These are phyloP conservation scores for Heliconius hortense DNA, from an alignment of 2,888 invertebrate species.

Conservation along the genomic window DNA sequence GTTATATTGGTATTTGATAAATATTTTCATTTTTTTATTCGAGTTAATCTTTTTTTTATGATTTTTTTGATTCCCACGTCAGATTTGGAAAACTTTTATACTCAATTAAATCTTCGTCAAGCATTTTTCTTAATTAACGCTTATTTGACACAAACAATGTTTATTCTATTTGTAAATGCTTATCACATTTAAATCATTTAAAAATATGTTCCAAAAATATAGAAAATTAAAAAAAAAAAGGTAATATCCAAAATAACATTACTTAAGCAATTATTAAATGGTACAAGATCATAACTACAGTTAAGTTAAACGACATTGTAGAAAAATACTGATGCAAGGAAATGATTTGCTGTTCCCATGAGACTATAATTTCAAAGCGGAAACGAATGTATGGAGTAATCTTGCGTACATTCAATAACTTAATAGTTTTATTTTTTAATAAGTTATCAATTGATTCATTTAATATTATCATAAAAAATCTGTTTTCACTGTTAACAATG, in stretches of 20 bases:
- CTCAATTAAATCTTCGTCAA: too few relatives aligned
- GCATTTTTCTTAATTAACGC: not conserved
- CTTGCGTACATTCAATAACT: constrained; percentile 14
- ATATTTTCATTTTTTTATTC: not conserved
- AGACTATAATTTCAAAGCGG: constrained; percentile 21
- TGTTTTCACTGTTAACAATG: too few relatives aligned
- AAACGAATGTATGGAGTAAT: constrained; percentile 7
- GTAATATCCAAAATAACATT: not conserved
- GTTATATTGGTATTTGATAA: not conserved
- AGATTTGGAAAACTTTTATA: too few relatives aligned
- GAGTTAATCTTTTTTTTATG: too few relatives aligned
- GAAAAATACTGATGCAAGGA: constrained; percentile 14
- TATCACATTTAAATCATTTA: not conserved
- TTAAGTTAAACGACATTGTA: constrained; percentile 7
- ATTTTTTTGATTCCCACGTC: too few relatives aligned
- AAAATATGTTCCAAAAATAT: not conserved
- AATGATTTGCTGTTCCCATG: constrained; percentile 10
- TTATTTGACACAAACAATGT: not conserved
- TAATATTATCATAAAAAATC: too few relatives aligned
- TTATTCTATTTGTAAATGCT: too few relatives aligned
- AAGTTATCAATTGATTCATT: too few relatives aligned
- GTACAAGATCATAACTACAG: not conserved
- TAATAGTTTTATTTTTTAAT: not conserved
- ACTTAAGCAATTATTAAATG: too few relatives aligned
- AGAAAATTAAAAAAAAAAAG: not conserved